Percentiles rank a stretch among this genome's conserved stretches.
phyloP scores from a whole-genome alignment of 2,797 vertebrate genomes.

The Phataginus tricuspis region DNA sequence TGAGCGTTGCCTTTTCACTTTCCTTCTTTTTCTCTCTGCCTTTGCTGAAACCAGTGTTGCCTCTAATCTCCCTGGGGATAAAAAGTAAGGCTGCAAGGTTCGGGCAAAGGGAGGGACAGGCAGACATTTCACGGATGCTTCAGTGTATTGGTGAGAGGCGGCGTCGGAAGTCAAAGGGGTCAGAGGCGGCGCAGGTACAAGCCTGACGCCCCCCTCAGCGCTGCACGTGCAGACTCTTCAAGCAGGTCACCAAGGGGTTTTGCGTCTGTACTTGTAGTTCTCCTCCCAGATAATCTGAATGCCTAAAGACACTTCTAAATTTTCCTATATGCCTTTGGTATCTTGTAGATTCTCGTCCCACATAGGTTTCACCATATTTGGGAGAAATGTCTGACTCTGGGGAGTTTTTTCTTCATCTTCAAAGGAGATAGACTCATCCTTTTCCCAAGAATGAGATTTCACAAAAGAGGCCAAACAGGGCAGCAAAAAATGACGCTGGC shows the following conservation, averaged over 20 bases:
- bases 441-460: not conserved
- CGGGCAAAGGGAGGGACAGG: not conserved
- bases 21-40: not conserved
- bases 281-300: not conserved
- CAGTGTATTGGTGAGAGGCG: not conserved
- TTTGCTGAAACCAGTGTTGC: not conserved
- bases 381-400: slow-evolving; percentile 2
- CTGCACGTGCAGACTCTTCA: not conserved
- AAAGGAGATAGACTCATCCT: not conserved
- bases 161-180: not conserved
- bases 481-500: accelerated
- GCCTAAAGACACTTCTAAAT: not conserved
- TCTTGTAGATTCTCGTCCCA: not conserved
- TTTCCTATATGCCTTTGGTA: not conserved
- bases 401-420: not conserved
- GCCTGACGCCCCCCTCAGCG: not conserved
- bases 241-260: not conserved
- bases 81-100: not conserved
- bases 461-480: not conserved
- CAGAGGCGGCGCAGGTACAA: not conserved
- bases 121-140: not conserved
- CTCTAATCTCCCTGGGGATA: not conserved
- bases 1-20: not conserved
- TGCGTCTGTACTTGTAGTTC: not conserved
- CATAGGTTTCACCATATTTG: not conserved